phyloP scores from a whole-genome alignment of 2,797 vertebrate species.

The Synaphobranchus kaupii region DNA sequence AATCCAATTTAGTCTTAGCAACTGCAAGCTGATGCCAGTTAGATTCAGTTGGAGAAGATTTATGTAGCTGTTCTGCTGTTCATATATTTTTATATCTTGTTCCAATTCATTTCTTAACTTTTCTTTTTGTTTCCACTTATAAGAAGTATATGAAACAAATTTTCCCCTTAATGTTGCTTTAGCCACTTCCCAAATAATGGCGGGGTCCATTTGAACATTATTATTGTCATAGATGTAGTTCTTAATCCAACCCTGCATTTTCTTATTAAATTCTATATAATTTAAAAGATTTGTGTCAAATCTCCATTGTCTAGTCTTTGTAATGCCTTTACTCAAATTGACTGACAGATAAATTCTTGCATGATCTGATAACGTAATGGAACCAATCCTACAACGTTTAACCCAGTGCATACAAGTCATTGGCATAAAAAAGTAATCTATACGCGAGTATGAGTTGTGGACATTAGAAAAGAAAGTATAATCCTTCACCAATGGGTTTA shows the following conservation, averaged over 20 bases:
- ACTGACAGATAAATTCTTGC: neutral
- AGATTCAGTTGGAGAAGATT: no score
- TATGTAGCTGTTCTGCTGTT: no score
- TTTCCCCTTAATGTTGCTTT: no score
- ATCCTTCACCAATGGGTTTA: neutral
- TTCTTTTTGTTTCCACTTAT: no score
- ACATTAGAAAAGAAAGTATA: conserved; percentile 14
- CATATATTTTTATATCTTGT: no score
- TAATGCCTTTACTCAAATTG: neutral
- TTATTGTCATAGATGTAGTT: no score
- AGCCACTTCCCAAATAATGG: no score
- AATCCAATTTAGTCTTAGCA: no score
- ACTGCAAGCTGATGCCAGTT: no score
- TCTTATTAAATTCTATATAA: neutral
- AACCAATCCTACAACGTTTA: neutral
- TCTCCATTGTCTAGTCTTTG: neutral
- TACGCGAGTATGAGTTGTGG: neutral
- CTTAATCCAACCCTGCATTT: neutral
- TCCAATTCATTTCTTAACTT: no score
- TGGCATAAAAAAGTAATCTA: neutral
- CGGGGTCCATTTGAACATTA: no score
- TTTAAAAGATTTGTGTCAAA: neutral
- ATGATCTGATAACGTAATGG: neutral
- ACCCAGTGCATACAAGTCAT: neutral
- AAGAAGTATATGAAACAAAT: no score